phyloP scores from a whole-genome alignment of 1,140 invertebrate genomes.

The Pseudomyrmex dendroicus region DNA sequence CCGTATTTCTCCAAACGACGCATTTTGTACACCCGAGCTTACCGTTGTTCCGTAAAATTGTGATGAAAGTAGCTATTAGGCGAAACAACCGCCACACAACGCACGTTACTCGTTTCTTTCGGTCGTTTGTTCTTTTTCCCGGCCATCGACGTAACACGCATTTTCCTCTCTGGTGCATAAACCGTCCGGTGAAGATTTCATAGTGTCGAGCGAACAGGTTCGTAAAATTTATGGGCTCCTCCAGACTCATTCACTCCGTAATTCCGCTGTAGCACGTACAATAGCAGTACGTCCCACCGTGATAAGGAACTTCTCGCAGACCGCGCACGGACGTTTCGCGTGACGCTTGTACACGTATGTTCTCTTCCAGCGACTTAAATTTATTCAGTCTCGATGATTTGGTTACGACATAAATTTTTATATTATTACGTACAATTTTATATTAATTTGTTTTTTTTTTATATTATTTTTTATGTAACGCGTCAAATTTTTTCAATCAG shows the following conservation, averaged over 20 bases:
- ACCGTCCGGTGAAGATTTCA: slow-evolving; percentile 27
- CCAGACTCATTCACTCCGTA: slow-evolving; percentile 40
- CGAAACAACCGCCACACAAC: slow-evolving; percentile 4
- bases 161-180: slow-evolving; percentile 34
- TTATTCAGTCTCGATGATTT: not conserved
- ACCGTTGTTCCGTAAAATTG: slow-evolving; percentile 27
- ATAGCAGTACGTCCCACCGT: slow-evolving; percentile 3
- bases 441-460: no score
- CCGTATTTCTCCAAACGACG: not conserved
- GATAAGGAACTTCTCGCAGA: slow-evolving; percentile 48
- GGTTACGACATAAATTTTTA: no score
- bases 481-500: no score
- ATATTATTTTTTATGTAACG: no score
- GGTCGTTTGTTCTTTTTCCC: slow-evolving; percentile 36
- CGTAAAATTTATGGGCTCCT: slow-evolving; percentile 57
- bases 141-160: slow-evolving; percentile 42
- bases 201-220: slow-evolving; percentile 31
- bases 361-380: not conserved
- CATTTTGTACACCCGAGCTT: not conserved
- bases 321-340: slow-evolving; percentile 1
- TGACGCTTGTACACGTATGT: not conserved
- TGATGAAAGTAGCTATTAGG: slow-evolving; percentile 27
- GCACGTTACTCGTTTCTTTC: slow-evolving; percentile 14
- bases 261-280: slow-evolving; percentile 2
- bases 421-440: no score